phyloP scores from a whole-genome alignment of 2,888 invertebrate genomes.

The Amphipoea lucens region DNA sequence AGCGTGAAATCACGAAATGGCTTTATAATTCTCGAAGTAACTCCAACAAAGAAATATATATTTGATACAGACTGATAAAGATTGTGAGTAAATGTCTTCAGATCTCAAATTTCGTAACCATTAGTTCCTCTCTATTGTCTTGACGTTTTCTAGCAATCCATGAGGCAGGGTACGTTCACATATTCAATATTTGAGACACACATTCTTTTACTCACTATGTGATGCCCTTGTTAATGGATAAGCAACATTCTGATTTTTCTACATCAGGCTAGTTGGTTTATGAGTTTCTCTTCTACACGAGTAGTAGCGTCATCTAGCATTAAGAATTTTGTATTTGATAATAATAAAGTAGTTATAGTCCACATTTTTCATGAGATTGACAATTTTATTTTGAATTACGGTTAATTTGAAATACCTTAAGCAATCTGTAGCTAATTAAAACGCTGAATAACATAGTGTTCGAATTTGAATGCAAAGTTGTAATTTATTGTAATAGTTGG shows the following conservation, averaged over 20 bases:
- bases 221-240: slow-evolving; percentile 7
- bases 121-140: slow-evolving; percentile 51
- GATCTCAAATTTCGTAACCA: slow-evolving; percentile 62
- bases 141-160: slow-evolving; percentile 14
- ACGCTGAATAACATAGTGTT: slow-evolving; percentile 10
- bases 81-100: slow-evolving; percentile 49
- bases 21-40: slow-evolving; percentile 36
- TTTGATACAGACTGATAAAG: slow-evolving; percentile 53
- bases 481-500: slow-evolving; percentile 28
- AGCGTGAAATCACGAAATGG: slow-evolving; percentile 29
- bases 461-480: slow-evolving; percentile 11
- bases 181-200: slow-evolving; percentile 9
- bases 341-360: slow-evolving; percentile 47
- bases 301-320: slow-evolving; percentile 40
- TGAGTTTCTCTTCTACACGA: slow-evolving; percentile 37
- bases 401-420: slow-evolving; percentile 20
- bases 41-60: slow-evolving; percentile 48
- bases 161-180: slow-evolving; percentile 1
- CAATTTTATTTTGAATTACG: slow-evolving; percentile 37
- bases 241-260: slow-evolving; percentile 3
- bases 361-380: slow-evolving; percentile 39
- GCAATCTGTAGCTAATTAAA: slow-evolving; percentile 17
- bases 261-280: slow-evolving; percentile 38
- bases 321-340: slow-evolving; percentile 56
- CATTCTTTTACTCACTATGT: slow-evolving; percentile 12